Conservation (phyloP, 2,797 vertebrate species). For the Ambastaia sidthimunki region DNA sequence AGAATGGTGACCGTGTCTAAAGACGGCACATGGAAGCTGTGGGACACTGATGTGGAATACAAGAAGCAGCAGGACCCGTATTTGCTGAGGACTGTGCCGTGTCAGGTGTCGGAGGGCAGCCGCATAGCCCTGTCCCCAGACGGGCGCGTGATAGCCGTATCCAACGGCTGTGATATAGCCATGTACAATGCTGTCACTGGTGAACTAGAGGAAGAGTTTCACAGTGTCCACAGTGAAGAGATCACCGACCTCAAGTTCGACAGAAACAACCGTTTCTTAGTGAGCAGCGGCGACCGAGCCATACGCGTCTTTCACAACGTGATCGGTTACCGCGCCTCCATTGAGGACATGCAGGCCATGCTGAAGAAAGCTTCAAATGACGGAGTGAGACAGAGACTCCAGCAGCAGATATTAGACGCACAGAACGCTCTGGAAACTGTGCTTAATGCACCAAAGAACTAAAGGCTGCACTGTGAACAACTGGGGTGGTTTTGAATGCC, state of each 20-base stretch:
- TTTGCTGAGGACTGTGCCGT: constrained; percentile 84
- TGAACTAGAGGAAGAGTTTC: constrained; percentile 84
- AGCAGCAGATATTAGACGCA: constrained; percentile 86
- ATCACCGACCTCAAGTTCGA: constrained; percentile 88
- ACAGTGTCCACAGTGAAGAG: constrained; percentile 74
- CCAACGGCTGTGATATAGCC: constrained; percentile 75
- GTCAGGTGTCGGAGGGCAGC: constrained; percentile 75
- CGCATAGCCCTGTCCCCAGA: constrained; percentile 87
- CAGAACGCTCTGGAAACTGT: constrained; percentile 81
- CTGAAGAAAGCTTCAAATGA: constrained; percentile 84
- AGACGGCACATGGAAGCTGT: constrained; percentile 94
- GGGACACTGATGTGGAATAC: constrained; percentile 94
- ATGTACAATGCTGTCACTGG: constrained; percentile 82
- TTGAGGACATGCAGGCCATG: constrained; percentile 87
- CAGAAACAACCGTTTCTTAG: constrained; percentile 83
- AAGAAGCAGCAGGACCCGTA: constrained; percentile 96
- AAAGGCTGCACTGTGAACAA: constrained; percentile 13
- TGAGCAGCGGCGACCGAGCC: constrained; percentile 85
- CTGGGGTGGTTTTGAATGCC: not conserved
- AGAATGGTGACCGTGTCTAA: constrained; percentile 96
- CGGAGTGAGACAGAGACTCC: constrained; percentile 86
- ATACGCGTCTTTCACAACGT: constrained; percentile 89
- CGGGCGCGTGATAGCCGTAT: constrained; percentile 83
- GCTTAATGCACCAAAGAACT: constrained; percentile 73
- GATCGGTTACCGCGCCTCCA: constrained; percentile 85